Evolutionary conservation across 2,797 vertebrate genomes (phyloP), one percentile per base, ranked within the genome.

Genomic region (Setipinna tenuifilis): DNA sequence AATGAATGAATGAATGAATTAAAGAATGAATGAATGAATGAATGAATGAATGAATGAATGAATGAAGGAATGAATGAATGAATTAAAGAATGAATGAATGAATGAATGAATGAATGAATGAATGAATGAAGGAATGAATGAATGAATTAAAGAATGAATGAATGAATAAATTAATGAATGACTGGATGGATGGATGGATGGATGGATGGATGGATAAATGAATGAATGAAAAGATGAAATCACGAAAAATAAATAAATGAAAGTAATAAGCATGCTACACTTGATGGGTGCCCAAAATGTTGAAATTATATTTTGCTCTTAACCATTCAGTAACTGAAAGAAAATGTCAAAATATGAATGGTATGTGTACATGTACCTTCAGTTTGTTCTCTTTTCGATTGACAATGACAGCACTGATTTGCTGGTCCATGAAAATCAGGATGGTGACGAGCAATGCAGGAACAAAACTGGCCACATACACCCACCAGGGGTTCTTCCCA

Each of bases 391-490:
- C 98, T 89, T 99, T 99, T 87, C 98, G 94, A 94, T 99, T 99
- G 85, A 99, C 97, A 2, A 99, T 99, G 92, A 99, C 98, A 0
- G 98, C 98, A 0, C 97, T 99, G 93, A 99, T 99, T 93, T 99
- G 98, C 93, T 99, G 98, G 93, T 99, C 98, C 98, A 99, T 99
- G 95, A 99, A 99, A 95, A 99, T 98, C 92, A 99, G 96, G 92
- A 99, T 99, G 87, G 98, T 99, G 91, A 99, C 98, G 0, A 99
- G 94, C 41, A 99, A 95, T n/a, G 98, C 98, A 0, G 98, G 98
- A 25, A 99, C 93, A 0, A 95, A 96, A 35, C 98, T 99, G 5
- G 96, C 98, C 87, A 97, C 54, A 89, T 98, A 99, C 68, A 99
- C 91, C 98, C 98, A 99, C 98, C 97, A 99, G 0, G 98, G 98